Conservation (phyloP, 2,113 vertebrate species). For the Alligator sinensis region DNA sequence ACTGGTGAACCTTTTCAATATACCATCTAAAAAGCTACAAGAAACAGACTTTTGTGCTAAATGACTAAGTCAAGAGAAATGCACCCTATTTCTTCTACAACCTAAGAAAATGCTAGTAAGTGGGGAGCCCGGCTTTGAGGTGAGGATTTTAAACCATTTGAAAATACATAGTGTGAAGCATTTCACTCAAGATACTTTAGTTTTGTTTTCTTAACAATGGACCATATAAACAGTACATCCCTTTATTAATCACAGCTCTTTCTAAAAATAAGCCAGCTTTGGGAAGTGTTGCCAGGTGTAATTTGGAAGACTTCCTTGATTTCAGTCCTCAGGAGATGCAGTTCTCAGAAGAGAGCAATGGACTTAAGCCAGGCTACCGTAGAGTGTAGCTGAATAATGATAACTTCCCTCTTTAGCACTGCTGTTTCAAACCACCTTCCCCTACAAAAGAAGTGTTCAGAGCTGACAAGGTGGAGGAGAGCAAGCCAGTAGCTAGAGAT, state of each 20-base stretch:
- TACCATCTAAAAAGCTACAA: neutral
- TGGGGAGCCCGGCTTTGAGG: neutral
- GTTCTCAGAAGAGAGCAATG: neutral
- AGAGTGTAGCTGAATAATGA: neutral
- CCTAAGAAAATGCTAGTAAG: neutral
- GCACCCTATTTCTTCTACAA: neutral
- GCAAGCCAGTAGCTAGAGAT: neutral
- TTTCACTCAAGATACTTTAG: neutral
- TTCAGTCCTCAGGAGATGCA: neutral
- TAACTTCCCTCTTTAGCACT: neutral
- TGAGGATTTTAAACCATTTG: neutral
- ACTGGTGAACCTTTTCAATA: neutral
- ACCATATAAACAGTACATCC: neutral
- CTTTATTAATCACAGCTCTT: neutral
- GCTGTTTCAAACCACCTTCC: neutral
- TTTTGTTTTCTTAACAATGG: neutral
- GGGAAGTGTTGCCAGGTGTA: neutral
- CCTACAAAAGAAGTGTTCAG: conserved; percentile 1
- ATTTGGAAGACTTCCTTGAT: neutral
- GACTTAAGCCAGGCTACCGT: neutral
- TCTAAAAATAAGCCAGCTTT: neutral
- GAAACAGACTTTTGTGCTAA: neutral
- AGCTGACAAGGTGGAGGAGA: neutral
- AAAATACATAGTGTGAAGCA: neutral
- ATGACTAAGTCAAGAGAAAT: neutral